Evolutionary conservation across 92 coral and sea anemone species (phyloP), one percentile per base, ranked within the genome.

Genomic region (Paramuricea clavata): DNA sequence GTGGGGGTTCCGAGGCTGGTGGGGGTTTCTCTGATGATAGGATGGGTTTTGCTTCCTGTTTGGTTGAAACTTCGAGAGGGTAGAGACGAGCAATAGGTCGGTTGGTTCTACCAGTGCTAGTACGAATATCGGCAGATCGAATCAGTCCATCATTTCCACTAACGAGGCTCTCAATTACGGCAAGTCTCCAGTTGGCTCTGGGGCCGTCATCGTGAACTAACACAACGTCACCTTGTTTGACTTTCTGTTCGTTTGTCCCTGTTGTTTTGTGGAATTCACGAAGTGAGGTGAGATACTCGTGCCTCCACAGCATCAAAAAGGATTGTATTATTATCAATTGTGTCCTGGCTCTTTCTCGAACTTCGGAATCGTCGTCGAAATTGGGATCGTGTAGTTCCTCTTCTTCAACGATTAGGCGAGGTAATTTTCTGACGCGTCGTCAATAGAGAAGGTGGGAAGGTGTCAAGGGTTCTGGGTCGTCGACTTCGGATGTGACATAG

Each of bases 111-210:
- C 80, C 88, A 16, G 69, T 76, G 26, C 74, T 88, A 61, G 88
- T 88, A 49, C 88, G 88, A 72, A 88, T 88, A 76, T 88, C 28
- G 35, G 88, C 88, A 12, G 88, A 77, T 16, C 85, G 73, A 39
- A 82, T 83, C 34, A 82, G 44, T n/a, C 91, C 88, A 83, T 88
- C 85, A 8, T 77, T 73, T 85, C 93, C n/a, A n/a, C n/a, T n/a
- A n/a, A n/a, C n/a, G n/a, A n/a, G n/a, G n/a, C n/a, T n/a, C n/a
- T n/a, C n/a, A n/a, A n/a, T n/a, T n/a, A n/a, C n/a, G n/a, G 85
- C 93, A 28, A 88, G 43, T 67, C 83, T 83, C 88, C 88, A 88
- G 62, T 69, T 74, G 32, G 62, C 50, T 27, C 84, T 73, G 62
- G 78, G 88, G 39, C 69, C 52, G 44, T 88, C 88, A 13, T 88